phyloP scores from a whole-genome alignment of 1,140 invertebrate species.

The silkworm (Bombyx mori) region ASM3026992v2 NC_085116.1:9158001-9158500 shows the following conservation, averaged over 20 bases:
- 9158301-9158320: constrained; percentile 23
- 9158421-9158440: too few relatives aligned
- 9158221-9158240: constrained; percentile 39
- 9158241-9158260: constrained; percentile 56
- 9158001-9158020: constrained; percentile 58
- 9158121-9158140: constrained; percentile 28
- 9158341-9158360: constrained; percentile 17
- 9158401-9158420: too few relatives aligned
- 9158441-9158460: constrained; percentile 4
- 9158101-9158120: constrained; percentile 34
- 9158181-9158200: constrained; percentile 35
- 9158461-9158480: too few relatives aligned
- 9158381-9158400: constrained; percentile 22
- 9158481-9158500: too few relatives aligned
- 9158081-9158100: constrained; percentile 45
- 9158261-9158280: constrained; percentile 41
- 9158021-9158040: constrained; percentile 51
- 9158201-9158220: constrained; percentile 46
- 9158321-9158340: constrained; percentile 12
- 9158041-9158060: constrained; percentile 49
- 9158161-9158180: constrained; percentile 53
- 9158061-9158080: constrained; percentile 46
- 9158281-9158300: too few relatives aligned
- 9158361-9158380: constrained; percentile 24
- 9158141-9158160: constrained; percentile 39